Evolutionary conservation across 1,140 invertebrate genomes (phyloP).

Genomic region (Sycobia sp.): DNA sequence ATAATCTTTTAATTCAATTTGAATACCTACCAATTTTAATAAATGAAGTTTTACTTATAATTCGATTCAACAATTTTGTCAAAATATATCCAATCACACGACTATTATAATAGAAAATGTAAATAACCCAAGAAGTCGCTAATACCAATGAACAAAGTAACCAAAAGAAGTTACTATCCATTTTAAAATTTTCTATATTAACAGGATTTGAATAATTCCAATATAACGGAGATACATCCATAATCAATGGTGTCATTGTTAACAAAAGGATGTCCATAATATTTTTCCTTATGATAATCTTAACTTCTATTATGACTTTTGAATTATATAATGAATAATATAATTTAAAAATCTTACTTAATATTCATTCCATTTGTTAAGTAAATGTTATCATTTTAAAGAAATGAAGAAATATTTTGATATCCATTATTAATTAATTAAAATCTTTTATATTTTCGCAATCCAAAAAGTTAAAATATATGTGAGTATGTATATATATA

Average conservation of each 20-base stretch:
- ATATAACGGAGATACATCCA: conserved; percentile 48
- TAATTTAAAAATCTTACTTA: no score
- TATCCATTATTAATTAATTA: no score
- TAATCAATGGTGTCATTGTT: conserved; percentile 49
- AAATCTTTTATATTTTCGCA: no score
- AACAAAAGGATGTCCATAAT: conserved; percentile 51
- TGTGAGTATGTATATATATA: no score
- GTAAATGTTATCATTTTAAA: no score
- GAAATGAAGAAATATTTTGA: no score
- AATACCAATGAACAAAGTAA: conserved; percentile 81
- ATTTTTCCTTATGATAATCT: no score
- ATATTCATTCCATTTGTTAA: no score
- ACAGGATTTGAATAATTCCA: conserved; percentile 60
- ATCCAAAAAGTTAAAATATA: no score
- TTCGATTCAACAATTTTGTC: conserved; percentile 86
- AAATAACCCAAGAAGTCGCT: conserved; percentile 87
- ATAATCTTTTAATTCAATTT: conserved; percentile 14
- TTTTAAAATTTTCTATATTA: conserved; percentile 74
- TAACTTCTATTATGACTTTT: no score
- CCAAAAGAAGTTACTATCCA: conserved; percentile 83
- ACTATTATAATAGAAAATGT: conserved; percentile 95
- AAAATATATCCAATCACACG: conserved; percentile 87
- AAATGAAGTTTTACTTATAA: conserved; percentile 83
- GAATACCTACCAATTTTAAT: conserved; percentile 83
- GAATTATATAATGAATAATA: no score